Conservation (phyloP, 2,113 vertebrate species). For the Hydropotes inermis region DNA sequence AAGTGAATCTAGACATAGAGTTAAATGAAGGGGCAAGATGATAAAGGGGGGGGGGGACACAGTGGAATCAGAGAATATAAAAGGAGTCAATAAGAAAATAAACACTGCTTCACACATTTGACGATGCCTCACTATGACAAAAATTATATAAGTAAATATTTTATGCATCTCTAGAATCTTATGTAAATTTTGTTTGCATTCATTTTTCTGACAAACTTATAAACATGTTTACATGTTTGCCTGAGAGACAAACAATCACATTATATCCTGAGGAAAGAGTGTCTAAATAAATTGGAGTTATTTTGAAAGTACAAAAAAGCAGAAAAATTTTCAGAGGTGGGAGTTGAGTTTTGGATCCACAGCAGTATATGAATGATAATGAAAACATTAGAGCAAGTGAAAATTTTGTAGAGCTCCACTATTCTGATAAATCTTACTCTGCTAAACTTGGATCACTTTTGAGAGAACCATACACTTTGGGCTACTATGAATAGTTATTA, state of each 20-base stretch:
- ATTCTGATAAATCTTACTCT: neutral
- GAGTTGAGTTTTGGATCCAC: neutral
- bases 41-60: neutral
- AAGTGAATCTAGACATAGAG: neutral
- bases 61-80: neutral
- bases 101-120: neutral
- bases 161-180: neutral
- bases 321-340: neutral
- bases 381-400: neutral
- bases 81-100: neutral
- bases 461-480: neutral
- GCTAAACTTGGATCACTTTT: neutral
- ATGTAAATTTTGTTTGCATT: neutral
- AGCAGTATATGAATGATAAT: neutral
- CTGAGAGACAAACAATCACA: neutral
- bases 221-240: neutral
- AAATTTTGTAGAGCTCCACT: neutral
- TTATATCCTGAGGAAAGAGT: neutral
- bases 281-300: neutral
- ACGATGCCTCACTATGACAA: neutral
- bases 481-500: neutral
- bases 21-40: neutral
- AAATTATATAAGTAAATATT: neutral
- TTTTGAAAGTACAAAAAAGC: neutral
- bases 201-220: neutral